Evolutionary conservation across 2,888 invertebrate genomes (phyloP), one percentile per base, ranked within the genome.

Genomic region (Didymodactylos carnosus): DNA sequence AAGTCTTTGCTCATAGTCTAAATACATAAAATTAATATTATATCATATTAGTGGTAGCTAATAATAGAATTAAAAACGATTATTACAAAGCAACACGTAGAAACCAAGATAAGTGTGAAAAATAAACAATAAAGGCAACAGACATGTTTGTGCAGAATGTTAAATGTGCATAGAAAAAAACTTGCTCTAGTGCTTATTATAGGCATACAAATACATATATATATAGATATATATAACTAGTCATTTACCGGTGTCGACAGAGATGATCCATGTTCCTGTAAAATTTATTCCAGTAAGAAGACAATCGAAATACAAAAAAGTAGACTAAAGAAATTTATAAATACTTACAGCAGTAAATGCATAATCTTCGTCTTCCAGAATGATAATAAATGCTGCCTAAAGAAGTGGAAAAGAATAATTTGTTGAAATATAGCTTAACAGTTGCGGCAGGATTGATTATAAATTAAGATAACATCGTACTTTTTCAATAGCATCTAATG

Each of bases 401-500:
- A 80, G 78, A 72, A 51, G 69, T 49, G 73, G 35, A 27, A 19
- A 25, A 23, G 16, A 72, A n/a, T 35, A 43, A 62, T 39, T 19
- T 25, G 27, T n/a, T 29, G 72, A 72, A 70, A 13, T n/a, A n/a
- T n/a, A n/a, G n/a, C n/a, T n/a, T n/a, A n/a, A n/a, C n/a, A n/a
- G n/a, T n/a, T n/a, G n/a, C n/a, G n/a, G n/a, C n/a, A n/a, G n/a
- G n/a, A n/a, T n/a, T 13, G 70, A 51, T n/a, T n/a, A n/a, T n/a
- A n/a, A n/a, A 35, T 46, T n/a, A 29, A 40, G 29, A 8, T 16
- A 29, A 75, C 8, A 7, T 25, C 25, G 72, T 75, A 82, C 83
- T 79, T 91, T 90, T 83, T 98, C 98, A 79, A 98, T 90, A 72
- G 89, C 87, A 81, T 92, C 91, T 78, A 98, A 85, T 0, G 94